Base-by-base conservation (phyloP, 1,140 invertebrate species). In the Notospermus geniculatus region DNA sequence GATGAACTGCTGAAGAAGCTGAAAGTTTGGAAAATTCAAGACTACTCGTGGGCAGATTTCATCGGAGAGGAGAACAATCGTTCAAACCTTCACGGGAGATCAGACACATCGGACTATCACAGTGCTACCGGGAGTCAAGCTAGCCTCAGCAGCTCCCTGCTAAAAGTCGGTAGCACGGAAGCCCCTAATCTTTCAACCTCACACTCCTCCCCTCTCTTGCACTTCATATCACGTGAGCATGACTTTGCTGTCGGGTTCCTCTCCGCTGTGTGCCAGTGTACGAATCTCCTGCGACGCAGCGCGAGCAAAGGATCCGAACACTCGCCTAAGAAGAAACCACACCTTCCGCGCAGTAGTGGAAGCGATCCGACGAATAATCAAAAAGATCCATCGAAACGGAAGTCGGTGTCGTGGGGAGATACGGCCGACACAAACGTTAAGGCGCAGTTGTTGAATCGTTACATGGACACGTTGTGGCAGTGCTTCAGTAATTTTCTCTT, bases 321-420 rank as follows among this genome's bases (percentile, higher is more conserved):
- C 15, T 19, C n/a, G 29, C 54, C n/a, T 4, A 50, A 50, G 25
- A 23, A 19, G n/a, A 50, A 50, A 50, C 25, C 46, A 50, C n/a
- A 19, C 19, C 19, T 50, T 43, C 39, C 39, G 46, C n/a, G 19
- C n/a, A 23, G 19, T 9, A n/a, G 46, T 5, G 25, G 46, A 9
- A 23, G 19, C 19, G 19, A 50, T 23, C n/a, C 46, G 9, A 50
- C 46, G 9, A 27, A 23, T 23, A 19, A 19, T 50, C 46, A n/a
- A 27, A 19, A 19, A 9, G 46, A 27, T n/a, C 46, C 46, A n/a
- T 23, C 75, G 0, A 64, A 71, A 30, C 60, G 76, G 2, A 80
- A 80, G 57, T 72, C 72, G 45, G 78, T 80, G 17, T 79, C 78
- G 1, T 80, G 78, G 78, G 76, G 77, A 2, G 78, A 80, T 46